These are phyloP conservation scores for Heliconius nattereri DNA, from an alignment of 1,140 invertebrate genomes.

Conservation along the genomic window DNA sequence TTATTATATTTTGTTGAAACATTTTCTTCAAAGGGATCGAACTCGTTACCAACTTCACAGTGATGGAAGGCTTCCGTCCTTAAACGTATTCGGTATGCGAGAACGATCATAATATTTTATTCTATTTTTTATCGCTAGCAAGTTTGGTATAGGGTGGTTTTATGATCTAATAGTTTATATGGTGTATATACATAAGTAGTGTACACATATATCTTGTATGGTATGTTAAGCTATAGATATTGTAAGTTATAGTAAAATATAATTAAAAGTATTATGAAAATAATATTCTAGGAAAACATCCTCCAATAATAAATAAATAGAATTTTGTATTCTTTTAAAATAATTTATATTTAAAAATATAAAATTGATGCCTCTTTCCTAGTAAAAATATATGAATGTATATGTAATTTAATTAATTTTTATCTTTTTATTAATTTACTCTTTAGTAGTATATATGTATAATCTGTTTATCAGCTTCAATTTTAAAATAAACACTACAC, in stretches of 20 bases:
- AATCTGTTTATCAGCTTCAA: background rate
- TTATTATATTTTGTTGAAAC: background rate
- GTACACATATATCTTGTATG: background rate
- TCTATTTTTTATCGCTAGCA: background rate
- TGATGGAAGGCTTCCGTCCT: background rate
- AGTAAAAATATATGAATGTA: too few relatives aligned
- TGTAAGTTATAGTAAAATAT: too few relatives aligned
- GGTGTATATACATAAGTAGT: background rate
- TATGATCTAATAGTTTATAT: slow-evolving; percentile 2
- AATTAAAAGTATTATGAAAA: too few relatives aligned
- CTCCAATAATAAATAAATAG: too few relatives aligned
- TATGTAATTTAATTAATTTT: too few relatives aligned
- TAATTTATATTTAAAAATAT: too few relatives aligned
- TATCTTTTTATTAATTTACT: too few relatives aligned
- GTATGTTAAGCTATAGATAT: background rate
- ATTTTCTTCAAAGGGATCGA: background rate
- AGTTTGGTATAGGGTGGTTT: background rate
- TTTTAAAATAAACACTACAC: background rate
- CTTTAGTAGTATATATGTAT: too few relatives aligned
- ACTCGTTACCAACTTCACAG: background rate
- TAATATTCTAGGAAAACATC: too few relatives aligned
- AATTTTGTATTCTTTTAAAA: too few relatives aligned
- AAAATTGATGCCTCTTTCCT: too few relatives aligned
- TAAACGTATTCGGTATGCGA: background rate
- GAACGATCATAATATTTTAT: slow-evolving; percentile 6